Evolutionary conservation across 2,113 vertebrate genomes (phyloP), one percentile per base, ranked within the genome.

Genomic region (Otocyon megalotis): DNA sequence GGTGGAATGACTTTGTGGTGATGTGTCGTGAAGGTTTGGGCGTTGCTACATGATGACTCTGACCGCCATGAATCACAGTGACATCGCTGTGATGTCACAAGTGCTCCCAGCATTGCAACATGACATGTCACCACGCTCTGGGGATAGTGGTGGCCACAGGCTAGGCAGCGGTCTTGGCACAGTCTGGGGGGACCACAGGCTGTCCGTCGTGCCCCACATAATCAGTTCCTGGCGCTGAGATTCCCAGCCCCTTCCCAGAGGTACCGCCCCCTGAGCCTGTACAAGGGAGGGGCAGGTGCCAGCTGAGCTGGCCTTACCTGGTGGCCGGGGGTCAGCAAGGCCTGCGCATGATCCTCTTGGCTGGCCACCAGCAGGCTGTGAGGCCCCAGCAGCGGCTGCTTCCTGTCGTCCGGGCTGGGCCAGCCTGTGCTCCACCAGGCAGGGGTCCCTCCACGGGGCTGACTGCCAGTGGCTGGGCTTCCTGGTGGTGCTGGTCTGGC

Each of bases 291-390:
- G 26, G 67, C 60, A 24, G 88, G 16, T 16, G 62, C 74, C 6
- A 16, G 74, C 62, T 12, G 35, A 8, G 60, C 32, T 1, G 43
- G 77, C 12, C 96, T 96, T 93, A 97, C 97, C 97, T 97, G 95
- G 93, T 0, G 16, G 86, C 48, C 0, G 1, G 54, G 28, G 13
- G 14, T 97, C 96, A 97, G 85, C 0, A 7, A 74, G 54, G 77
- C 72, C 77, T 0, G 19, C 54, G 60, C 96, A 97, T 96, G 86
- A 24, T 72, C 81, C 19, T 37, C 67, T 50, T 8, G 20, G 19
- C 11, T 2, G 14, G 74, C 50, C 67, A 69, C 65, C 65, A 3
- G 7, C 15, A 14, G 89, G 65, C 53, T 54, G 65, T 10, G n/a
- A 35, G 60, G 30, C 60, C 14, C 82, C 48, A 11, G 65, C 22